Percentiles rank a stretch among this genome's conserved stretches.
phyloP scores from a whole-genome alignment of 2,113 vertebrate species.

The Hemiprocne comata region DNA sequence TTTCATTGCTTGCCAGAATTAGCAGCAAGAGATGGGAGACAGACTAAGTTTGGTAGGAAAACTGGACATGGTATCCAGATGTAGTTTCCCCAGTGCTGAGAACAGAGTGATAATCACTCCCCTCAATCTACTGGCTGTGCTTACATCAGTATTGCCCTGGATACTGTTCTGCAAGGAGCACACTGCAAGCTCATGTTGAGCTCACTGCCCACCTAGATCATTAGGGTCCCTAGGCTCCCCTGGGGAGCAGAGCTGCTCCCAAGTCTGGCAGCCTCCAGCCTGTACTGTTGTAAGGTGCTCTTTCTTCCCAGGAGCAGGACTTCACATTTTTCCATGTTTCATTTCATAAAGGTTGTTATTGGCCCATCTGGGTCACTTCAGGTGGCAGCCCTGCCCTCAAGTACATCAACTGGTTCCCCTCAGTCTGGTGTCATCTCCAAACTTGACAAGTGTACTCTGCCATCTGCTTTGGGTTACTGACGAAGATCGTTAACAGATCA shows the following conservation, averaged over 20 bases:
- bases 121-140: neutral
- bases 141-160: neutral
- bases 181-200: neutral
- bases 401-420: neutral
- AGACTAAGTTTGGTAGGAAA: neutral
- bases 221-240: neutral
- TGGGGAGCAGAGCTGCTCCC: neutral
- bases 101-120: neutral
- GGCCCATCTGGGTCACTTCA: neutral
- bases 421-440: neutral
- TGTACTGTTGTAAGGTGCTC: neutral
- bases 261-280: neutral
- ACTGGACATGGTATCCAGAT: neutral
- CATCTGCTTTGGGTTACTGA: neutral
- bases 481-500: neutral
- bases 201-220: neutral
- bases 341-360: neutral
- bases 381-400: neutral
- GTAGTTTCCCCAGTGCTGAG: neutral
- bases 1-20: neutral
- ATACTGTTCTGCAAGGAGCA: neutral
- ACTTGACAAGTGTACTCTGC: neutral
- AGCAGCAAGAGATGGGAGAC: neutral
- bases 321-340: neutral
- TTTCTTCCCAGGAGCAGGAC: neutral